phyloP scores from a whole-genome alignment of 2,888 invertebrate genomes.

The Anticlea derivata region DNA sequence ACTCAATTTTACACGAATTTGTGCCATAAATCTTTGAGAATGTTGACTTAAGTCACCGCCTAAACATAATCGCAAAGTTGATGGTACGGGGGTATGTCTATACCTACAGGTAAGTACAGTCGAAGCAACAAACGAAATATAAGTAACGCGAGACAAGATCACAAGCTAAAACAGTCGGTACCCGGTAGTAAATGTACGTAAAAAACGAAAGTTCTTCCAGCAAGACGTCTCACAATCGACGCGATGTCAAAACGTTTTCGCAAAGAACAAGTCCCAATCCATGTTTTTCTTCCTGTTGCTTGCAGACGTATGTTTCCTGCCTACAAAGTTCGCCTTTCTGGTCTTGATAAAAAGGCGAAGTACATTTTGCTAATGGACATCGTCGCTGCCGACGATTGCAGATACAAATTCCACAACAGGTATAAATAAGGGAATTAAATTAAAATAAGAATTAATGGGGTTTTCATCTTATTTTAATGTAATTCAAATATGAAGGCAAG shows the following conservation, averaged over 20 bases:
- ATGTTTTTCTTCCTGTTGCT: constrained; percentile 84
- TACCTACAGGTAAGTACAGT: constrained; percentile 15
- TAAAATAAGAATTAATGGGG: constrained; percentile 70
- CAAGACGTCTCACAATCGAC: constrained; percentile 79
- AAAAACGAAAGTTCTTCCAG: constrained; percentile 72
- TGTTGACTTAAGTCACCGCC: too few relatives aligned
- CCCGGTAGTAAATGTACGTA: constrained; percentile 57
- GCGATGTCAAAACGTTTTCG: constrained; percentile 80
- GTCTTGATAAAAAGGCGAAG: constrained; percentile 98
- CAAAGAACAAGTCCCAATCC: constrained; percentile 77
- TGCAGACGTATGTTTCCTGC: constrained; percentile 99
- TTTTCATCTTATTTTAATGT: constrained; percentile 77
- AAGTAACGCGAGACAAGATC: constrained; percentile 70
- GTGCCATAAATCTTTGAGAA: too few relatives aligned
- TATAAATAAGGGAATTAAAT: constrained; percentile 83
- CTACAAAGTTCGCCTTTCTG: constrained; percentile 97
- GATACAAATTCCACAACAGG: constrained; percentile 97
- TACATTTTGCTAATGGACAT: constrained; percentile 99
- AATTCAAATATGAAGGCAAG: constrained; percentile 84
- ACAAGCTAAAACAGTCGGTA: constrained; percentile 74
- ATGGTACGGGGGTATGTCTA: too few relatives aligned
- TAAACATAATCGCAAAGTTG: too few relatives aligned
- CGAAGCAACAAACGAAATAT: constrained; percentile 30
- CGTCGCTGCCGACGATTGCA: constrained; percentile 97
- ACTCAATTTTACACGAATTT: too few relatives aligned